Evolutionary conservation across 1,140 invertebrate genomes (phyloP), one percentile per base, ranked within the genome.

Genomic region (Triops longicaudatus): DNA sequence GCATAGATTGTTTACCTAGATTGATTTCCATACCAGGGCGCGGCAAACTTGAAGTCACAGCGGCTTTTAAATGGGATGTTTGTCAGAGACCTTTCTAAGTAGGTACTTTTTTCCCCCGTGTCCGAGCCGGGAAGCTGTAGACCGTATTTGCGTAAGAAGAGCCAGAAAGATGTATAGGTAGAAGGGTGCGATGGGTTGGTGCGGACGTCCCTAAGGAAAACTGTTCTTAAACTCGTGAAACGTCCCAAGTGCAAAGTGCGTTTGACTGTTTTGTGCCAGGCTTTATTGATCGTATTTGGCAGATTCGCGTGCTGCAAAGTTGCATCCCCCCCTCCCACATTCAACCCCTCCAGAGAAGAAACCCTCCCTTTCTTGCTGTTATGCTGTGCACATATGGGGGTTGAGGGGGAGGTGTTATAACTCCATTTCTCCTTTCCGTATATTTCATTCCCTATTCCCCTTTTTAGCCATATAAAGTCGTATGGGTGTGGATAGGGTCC

Each of bases 281-380:
- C 50, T 63, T 63, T 63, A 63, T 63, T 63, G 50, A 63, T 63
- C 50, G 17, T 63, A 63, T 63, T 63, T 63, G 50, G 50, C 14
- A 63, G 50, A 63, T 63, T 63, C 50, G 50, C 50, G 50, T 63
- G 50, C 50, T 63, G 50, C 50, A 63, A 63, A 63, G 50, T 63
- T 63, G 50, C 50, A 17, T 14, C 50, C 22, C 22, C 43, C 43
- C 43, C n/a, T n/a, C n/a, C 31, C 31, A 37, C 31, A 2, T 37
- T 37, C 31, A 37, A 37, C 31, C 31, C 31, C 31, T 37, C 31
- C 7, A 37, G 31, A 4, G 31, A 37, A 37, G 50, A 63, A 63
- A 63, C 50, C 50, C 22, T 22, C 50, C 50, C 50, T 63, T 63
- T 63, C 50, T 63, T 63, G 50, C 50, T 63, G 50, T 63, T 63